Evolutionary conservation across 1,140 invertebrate species (phyloP).

Genomic region (Leptopilina clavipes): DNA sequence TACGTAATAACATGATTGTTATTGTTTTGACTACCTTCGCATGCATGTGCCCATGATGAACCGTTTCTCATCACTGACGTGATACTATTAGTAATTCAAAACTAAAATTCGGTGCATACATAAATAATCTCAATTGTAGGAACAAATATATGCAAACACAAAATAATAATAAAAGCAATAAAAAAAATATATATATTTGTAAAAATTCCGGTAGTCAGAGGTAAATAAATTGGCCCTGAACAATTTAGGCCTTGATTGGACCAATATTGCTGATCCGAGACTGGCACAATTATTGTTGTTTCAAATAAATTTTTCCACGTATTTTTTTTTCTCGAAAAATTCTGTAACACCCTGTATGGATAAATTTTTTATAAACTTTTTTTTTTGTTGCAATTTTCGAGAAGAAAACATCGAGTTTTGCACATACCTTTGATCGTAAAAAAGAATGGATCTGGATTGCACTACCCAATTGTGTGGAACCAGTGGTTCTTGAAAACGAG

Average conservation of each 20-base stretch:
- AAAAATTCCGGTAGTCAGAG: no score
- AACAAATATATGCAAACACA: no score
- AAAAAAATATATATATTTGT: no score
- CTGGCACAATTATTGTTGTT: no score
- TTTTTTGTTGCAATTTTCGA: neutral
- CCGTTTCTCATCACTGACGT: neutral
- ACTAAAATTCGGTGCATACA: neutral
- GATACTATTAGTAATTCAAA: constrained; percentile 3
- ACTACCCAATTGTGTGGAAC: constrained; percentile 17
- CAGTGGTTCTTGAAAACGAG: constrained; percentile 11
- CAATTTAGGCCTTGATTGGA: no score
- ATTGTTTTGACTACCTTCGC: constrained; percentile 1
- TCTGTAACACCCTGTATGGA: no score
- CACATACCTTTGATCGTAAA: constrained; percentile 21
- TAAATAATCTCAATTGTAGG: no score
- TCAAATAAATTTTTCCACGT: no score
- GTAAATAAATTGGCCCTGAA: no score
- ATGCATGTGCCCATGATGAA: neutral
- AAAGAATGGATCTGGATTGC: neutral
- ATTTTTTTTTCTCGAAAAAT: no score
- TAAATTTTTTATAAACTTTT: neutral
- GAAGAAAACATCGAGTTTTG: neutral
- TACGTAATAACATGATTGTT: neutral
- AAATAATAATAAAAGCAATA: no score
- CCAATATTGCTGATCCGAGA: no score